Evolutionary conservation across 2,888 invertebrate species (phyloP), one percentile per base, ranked within the genome.

Genomic region (Polydrusus pterygomalis): DNA sequence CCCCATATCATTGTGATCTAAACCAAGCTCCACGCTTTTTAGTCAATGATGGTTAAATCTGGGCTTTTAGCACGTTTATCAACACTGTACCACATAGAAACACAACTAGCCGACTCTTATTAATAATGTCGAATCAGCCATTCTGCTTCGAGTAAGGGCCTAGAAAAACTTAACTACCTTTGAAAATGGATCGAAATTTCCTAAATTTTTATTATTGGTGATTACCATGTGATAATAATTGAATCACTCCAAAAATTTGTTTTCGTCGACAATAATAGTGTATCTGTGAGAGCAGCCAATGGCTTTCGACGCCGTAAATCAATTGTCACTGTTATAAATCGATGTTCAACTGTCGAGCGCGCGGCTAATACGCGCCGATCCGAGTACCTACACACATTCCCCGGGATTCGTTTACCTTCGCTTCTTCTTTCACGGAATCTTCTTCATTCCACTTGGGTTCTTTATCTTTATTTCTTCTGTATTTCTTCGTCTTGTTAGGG

Each of bases 301-400:
- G 84, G 83, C 79, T 83, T 81, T 82, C 83, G 82, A 83, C 82
- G 85, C 85, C 84, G 86, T 87, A 86, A 87, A 87, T 87, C 87
- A 87, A 87, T 87, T 87, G 87, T 87, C 87, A 86, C 86, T 85
- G 86, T 86, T 86, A 87, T 87, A 87, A 87, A 87, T 87, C 87
- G 87, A 87, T 86, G 87, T 84, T 86, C 85, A 86, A 86, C 86
- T 85, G 86, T 86, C 85, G 85, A 86, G 85, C 84, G 84, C 82
- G 85, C 84, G 83, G 85, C 85, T 85, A 86, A 87, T 86, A 85
- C 86, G 77, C 68, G 72, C 63, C 74, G 85, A 85, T 86, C 86
- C 83, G 84, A 85, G 86, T 86, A 86, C 86, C 86, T 86, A 86
- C 86, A 86, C 86, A 86, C 87, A 87, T 87, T 87, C 87, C 83